Percentiles rank a stretch among this genome's conserved stretches.
These are phyloP conservation scores for Ataeniobius toweri DNA, from an alignment of 2,797 vertebrate genomes.

Conservation along the genomic window DNA sequence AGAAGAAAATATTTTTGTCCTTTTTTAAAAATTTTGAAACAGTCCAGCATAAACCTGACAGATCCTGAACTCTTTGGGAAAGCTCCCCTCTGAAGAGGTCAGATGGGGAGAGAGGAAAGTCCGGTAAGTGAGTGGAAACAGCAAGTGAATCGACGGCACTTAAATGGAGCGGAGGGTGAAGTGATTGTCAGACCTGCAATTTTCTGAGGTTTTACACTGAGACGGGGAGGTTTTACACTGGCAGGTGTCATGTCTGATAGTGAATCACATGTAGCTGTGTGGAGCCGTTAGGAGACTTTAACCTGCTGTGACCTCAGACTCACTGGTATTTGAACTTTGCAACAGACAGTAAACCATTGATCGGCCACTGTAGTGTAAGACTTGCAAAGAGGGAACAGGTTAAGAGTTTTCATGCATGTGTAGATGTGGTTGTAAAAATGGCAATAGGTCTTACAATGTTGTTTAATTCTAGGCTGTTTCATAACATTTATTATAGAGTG, in stretches of 20 bases:
- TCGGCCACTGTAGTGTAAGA: neutral
- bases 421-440: neutral
- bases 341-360: conserved; percentile 11
- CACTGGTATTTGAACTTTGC: conserved; percentile 30
- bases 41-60: conserved; percentile 44
- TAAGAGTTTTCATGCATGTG: neutral
- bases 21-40: conserved; percentile 16
- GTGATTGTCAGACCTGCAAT: conserved; percentile 10
- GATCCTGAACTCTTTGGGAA: conserved; percentile 68
- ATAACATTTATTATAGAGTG: neutral
- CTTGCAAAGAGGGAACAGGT: neutral
- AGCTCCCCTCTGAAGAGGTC: conserved; percentile 63
- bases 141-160: conserved; percentile 21
- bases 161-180: neutral
- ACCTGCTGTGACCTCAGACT: conserved; percentile 52
- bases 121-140: conserved; percentile 72
- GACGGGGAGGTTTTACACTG: conserved; percentile 11
- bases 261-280: conserved; percentile 38
- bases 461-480: neutral
- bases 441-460: neutral
- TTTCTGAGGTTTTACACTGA: conserved; percentile 12
- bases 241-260: conserved; percentile 48
- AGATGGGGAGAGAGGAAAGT: conserved; percentile 76
- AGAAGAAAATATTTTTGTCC: conserved; percentile 10
- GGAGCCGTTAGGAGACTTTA: conserved; percentile 71